Base-by-base conservation (phyloP, 2,797 vertebrate genomes). In the Chaenodraco wilsoni region DNA sequence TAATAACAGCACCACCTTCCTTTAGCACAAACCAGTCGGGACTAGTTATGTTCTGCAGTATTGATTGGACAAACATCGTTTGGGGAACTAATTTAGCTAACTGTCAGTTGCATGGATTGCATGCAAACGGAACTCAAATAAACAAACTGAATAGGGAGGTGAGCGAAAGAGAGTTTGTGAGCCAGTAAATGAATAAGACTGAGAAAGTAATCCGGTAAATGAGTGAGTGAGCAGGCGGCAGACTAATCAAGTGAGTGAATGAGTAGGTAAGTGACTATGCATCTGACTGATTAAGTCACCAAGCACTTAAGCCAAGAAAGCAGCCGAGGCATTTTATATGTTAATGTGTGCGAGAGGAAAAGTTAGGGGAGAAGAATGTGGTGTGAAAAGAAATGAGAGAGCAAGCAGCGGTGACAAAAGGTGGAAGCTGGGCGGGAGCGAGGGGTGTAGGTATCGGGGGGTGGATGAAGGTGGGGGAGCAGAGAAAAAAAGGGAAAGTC, bases 211-310 rank as follows among this genome's bases (percentile, higher is more conserved):
- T 88, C 79, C 69, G 70, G 77, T 82, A 76, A 90, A 85, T 77
- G 66, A 81, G 78, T 65, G 64, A 82, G 65, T 19, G 78, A 86
- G 75, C 33, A 5, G 69, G 68, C 49, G 27, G 69, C 76, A 61
- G 85, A 78, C 79, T 87, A 88, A 91, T 91, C 77, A 89, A 87
- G 79, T 80, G 77, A 84, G 78, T 64, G 72, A 87, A 83, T 63
- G 69, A 88, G 83, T 58, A 70, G 77, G 64, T 89, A 87, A 87
- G 87, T 74, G 81, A 84, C 77, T 82, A 59, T 76, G 59, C 78
- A 43, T 83, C 68, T 71, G 75, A 87, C 84, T 88, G 86, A 91
- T 82, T 86, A 80, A 90, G 79, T 75, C 71, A 54, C 81, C 59
- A 33, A 81, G 81, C 82, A 85, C 81, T 81, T 82, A 72, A 84